Evolutionary conservation across 2,797 vertebrate species (phyloP).

Genomic region (Pyrocephalus nanus): DNA sequence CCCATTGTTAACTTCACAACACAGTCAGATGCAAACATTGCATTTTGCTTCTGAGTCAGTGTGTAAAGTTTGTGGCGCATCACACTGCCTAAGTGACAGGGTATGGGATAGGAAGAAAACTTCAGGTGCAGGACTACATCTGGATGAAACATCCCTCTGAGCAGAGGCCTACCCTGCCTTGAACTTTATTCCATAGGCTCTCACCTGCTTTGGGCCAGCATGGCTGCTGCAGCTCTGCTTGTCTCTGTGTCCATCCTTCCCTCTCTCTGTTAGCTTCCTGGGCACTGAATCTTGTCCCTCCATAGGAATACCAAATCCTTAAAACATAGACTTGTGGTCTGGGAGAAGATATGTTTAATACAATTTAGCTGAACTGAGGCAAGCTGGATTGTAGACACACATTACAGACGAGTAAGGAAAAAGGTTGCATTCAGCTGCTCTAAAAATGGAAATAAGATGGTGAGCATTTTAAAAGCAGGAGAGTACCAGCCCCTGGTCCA

Average conservation of each 20-base stretch:
- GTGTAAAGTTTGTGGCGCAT: not conserved
- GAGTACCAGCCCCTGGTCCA: not conserved
- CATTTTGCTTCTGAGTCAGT: not conserved
- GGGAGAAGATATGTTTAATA: not conserved
- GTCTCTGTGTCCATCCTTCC: not conserved
- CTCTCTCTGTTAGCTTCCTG: not conserved
- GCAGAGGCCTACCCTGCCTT: not conserved
- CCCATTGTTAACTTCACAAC: not conserved
- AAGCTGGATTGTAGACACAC: not conserved
- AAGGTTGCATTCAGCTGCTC: not conserved
- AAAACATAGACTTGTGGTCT: rapidly evolving
- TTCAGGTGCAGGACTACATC: not conserved
- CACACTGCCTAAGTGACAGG: not conserved
- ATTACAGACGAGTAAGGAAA: not conserved
- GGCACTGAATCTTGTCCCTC: not conserved
- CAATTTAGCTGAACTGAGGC: not conserved
- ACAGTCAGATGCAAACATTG: not conserved
- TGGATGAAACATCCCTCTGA: not conserved
- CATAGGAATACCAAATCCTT: not conserved
- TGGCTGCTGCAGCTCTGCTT: not conserved
- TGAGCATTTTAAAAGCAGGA: not conserved
- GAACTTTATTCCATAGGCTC: not conserved
- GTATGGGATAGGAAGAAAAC: not conserved
- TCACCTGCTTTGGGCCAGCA: not conserved
- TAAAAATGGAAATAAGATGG: not conserved